Base-by-base conservation (phyloP, 1,140 invertebrate genomes). In the Vanessa atalanta region DNA sequence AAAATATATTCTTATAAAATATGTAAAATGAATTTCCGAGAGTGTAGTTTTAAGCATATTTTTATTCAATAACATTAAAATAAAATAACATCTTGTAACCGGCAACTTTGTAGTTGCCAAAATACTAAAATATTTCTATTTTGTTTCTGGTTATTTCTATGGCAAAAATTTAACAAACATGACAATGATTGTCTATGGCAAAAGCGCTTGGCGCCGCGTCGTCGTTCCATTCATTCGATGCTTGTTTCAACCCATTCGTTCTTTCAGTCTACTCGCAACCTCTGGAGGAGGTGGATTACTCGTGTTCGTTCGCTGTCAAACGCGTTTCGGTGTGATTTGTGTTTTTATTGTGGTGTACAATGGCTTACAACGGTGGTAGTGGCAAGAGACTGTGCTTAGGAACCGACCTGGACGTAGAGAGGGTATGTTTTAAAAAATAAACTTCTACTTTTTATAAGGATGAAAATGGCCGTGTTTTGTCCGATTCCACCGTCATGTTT, bases 321-420 rank as follows among this genome's bases (percentile, higher is more conserved):
- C 88, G 87, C 86, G 89, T 91, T 90, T 86, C 85, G 86, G 87
- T 91, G 92, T 91, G 90, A 88, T 92, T 91, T 90, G 88, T 91
- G 88, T 90, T 92, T 90, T 87, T 91, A 89, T 90, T 88, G 87
- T 91, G 85, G 85, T 92, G 80, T 87, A 93, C 83, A 83, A 93
- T 93, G 92, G 91, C 92, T 91, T 93, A 92, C 88, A 93, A 93
- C 90, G 92, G 92, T 83, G 91, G 89, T 92, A 84, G 90, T 91
- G 90, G 89, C 84, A 93, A 93, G 81, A 92, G 91, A 92, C 87
- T 93, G 80, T 93, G 92, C 82, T 87, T 90, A 70, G 89, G 90
- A 63, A 90, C 86, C 65, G 92, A 93, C 75, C 80, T 92, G 67
- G 91, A 93, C 77, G 91, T 93, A 43, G 92, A 93, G 88, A 88